Evolutionary conservation across 2,888 invertebrate species (phyloP).

Genomic region (Rotaria macrura): DNA sequence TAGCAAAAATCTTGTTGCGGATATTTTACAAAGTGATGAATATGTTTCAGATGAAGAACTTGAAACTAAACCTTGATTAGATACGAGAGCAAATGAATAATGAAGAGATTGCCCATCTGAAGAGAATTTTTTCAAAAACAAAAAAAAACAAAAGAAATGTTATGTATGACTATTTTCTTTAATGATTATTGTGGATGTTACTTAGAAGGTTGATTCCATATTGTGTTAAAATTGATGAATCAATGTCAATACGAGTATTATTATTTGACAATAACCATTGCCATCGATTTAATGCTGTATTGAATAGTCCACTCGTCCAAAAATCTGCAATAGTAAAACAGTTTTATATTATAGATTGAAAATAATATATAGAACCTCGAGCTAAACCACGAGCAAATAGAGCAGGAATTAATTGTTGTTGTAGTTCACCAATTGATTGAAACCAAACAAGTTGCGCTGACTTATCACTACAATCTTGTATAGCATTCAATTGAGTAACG

Average conservation of each 20-base stretch:
- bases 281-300: conserved; percentile 1
- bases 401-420: conserved; percentile 1
- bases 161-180: no score
- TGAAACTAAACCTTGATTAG: neutral
- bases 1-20: neutral
- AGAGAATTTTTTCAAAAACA: neutral
- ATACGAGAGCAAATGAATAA: neutral
- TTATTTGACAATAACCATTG: conserved; percentile 9
- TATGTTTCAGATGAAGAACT: neutral
- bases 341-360: neutral
- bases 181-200: neutral
- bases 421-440: conserved; percentile 4
- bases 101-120: neutral
- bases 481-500: neutral
- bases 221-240: neutral
- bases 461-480: neutral
- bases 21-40: neutral
- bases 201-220: neutral
- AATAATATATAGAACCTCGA: neutral
- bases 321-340: neutral
- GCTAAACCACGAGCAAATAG: neutral
- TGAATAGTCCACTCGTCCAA: conserved; percentile 5
- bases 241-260: conserved; percentile 3
- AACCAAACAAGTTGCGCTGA: conserved; percentile 7
- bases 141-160: no score